A percentile compares a stretch with the other conserved stretches of the same genome.
Evolutionary conservation across 2,797 vertebrate species (phyloP).

Genomic region (Pangasius krempfi): DNA sequence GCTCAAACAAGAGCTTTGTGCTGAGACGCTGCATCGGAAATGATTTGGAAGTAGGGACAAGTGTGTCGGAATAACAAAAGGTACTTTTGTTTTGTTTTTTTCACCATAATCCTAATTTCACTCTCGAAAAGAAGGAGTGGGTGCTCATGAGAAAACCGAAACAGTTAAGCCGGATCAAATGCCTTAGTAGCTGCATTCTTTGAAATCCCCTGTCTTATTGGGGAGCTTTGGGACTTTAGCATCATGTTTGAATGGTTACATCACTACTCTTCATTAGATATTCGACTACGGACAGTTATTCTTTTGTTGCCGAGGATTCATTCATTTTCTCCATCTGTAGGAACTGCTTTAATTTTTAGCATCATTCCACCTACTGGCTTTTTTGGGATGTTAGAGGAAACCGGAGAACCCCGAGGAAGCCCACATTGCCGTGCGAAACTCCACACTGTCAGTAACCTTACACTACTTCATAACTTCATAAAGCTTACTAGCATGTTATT

Average conservation of each 20-base stretch:
- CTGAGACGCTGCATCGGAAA: constrained; percentile 15
- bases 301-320: background rate
- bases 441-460: background rate
- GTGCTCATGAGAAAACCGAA: constrained; percentile 57
- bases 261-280: background rate
- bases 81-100: constrained; percentile 67
- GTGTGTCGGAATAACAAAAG: constrained; percentile 74
- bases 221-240: background rate
- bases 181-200: constrained; percentile 60
- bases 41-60: constrained; percentile 67
- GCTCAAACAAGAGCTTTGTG: constrained; percentile 30
- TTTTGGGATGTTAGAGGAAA: background rate
- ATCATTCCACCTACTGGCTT: background rate
- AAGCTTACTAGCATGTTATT: background rate
- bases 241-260: constrained; percentile 2
- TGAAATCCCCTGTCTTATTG: constrained; percentile 73
- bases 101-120: constrained; percentile 74
- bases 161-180: constrained; percentile 18
- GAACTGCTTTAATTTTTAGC: background rate
- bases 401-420: background rate
- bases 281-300: background rate
- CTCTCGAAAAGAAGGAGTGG: constrained; percentile 60
- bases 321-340: background rate
- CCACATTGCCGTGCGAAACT: background rate
- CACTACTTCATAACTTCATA: background rate